Evolutionary conservation across 2,797 vertebrate species (phyloP), one percentile per base, ranked within the genome.

Genomic region (Pteropus rufus): DNA sequence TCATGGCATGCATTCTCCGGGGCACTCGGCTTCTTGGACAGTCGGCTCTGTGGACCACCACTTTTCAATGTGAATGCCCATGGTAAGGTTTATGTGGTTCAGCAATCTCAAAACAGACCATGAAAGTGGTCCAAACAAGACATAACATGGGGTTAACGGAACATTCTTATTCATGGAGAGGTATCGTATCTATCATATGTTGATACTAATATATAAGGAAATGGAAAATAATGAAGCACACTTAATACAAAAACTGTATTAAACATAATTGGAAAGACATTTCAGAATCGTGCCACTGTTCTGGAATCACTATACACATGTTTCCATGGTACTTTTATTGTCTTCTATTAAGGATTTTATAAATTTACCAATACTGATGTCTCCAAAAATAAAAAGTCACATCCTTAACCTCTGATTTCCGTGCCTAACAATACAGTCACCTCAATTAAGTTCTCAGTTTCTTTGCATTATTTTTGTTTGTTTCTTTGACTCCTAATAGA

Each of bases 401-500:
- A 2, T 36, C n/a, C 52, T 88, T 85, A 49, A 83, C 19, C 81
- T 0, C 46, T 91, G 80, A 89, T 62, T 88, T 90, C 29, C 73
- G 58, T 41, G 24, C 19, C 54, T 83, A 67, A 91, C 5, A 91
- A 84, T 77, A 89, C 34, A 31, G 54, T 79, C 9, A 34, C 29
- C 70, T 73, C 5, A 15, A 72, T 83, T 81, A 84, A 81, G 79
- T 65, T 34, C 76, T 93, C 36, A 8, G 36, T 23, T 73, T 93
- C 58, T 41, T 58, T 93, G 36, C 46, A 3, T 15, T 77, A 34
- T 18, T 36, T 56, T 44, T 67, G 34, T 44, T 56, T 87, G 34
- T 92, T 79, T 92, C 14, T 77, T n/a, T 96, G 60, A 64, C 41
- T 95, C 46, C 24, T 86, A 23, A 91, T n/a, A 29, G 52, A 79